These are phyloP conservation scores for Syrphus vitripennis DNA, from an alignment of 2,888 invertebrate genomes.

Conservation along the genomic window DNA sequence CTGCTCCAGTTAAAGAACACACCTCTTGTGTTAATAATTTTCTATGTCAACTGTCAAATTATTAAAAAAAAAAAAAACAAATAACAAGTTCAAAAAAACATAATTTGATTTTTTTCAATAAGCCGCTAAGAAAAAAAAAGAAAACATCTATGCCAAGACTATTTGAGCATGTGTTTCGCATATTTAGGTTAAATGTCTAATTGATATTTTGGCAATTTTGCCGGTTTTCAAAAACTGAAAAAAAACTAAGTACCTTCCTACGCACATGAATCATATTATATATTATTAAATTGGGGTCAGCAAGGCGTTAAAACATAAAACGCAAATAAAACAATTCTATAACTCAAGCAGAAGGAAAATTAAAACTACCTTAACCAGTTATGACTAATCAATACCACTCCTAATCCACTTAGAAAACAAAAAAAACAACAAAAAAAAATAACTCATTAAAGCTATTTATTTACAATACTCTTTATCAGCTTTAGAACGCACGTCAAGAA, in stretches of 20 bases:
- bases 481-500: conserved; percentile 36
- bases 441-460: conserved; percentile 53
- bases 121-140: background rate
- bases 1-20: conserved; percentile 22
- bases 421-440: background rate
- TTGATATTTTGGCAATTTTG: conserved; percentile 68
- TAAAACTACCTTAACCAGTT: conserved; percentile 25
- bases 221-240: conserved; percentile 9
- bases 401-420: conserved; percentile 53
- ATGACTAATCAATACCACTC: conserved; percentile 64
- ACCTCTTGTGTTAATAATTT: conserved; percentile 21
- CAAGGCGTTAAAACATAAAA: background rate
- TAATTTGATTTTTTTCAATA: conserved; percentile 18
- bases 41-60: conserved; percentile 20
- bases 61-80: background rate
- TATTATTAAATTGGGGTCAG: conserved; percentile 53
- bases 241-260: background rate
- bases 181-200: conserved; percentile 44
- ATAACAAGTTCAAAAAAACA: background rate
- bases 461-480: conserved; percentile 48
- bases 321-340: background rate
- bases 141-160: conserved; percentile 48
- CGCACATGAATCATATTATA: conserved; percentile 39
- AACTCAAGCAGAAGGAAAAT: conserved; percentile 19
- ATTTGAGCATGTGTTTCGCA: conserved; percentile 61